Evolutionary conservation across 2,797 vertebrate genomes (phyloP).

Genomic region (Lagodon rhomboides): DNA sequence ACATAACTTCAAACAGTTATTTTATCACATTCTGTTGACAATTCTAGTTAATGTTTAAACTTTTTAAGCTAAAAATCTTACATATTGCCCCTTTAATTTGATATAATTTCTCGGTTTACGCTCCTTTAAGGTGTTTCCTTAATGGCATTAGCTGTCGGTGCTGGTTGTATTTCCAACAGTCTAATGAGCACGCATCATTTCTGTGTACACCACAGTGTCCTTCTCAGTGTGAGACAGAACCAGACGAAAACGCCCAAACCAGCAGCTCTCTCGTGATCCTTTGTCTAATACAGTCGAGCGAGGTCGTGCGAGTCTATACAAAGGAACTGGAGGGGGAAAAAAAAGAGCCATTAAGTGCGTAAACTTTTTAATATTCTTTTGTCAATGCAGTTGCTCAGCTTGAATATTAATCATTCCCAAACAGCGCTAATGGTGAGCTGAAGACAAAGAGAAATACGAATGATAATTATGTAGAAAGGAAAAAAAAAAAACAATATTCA

Average conservation of each 20-base stretch:
- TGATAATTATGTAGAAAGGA: slow-evolving; percentile 49
- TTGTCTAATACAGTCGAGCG: slow-evolving; percentile 30
- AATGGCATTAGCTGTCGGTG: slow-evolving; percentile 9
- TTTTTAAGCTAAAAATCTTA: too few relatives aligned
- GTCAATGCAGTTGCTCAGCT: slow-evolving; percentile 41
- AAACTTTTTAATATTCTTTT: slow-evolving; percentile 55
- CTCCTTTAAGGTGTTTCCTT: slow-evolving; percentile 18
- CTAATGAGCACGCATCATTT: slow-evolving; percentile 39
- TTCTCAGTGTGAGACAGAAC: slow-evolving; percentile 19
- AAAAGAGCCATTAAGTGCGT: slow-evolving; percentile 25
- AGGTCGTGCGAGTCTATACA: slow-evolving; percentile 25
- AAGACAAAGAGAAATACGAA: slow-evolving; percentile 62
- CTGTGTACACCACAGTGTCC: slow-evolving; percentile 9
- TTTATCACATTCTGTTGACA: too few relatives aligned
- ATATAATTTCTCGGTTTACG: neutral
- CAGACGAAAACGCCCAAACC: slow-evolving; percentile 26
- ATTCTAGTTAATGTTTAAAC: too few relatives aligned
- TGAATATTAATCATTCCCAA: slow-evolving; percentile 60
- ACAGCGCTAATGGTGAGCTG: slow-evolving; percentile 40
- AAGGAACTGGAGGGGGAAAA: neutral
- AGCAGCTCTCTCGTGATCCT: slow-evolving; percentile 11
- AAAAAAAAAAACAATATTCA: slow-evolving; percentile 50
- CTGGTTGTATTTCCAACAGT: slow-evolving; percentile 9
- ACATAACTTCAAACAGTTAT: too few relatives aligned
- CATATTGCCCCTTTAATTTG: neutral